Evolutionary conservation across 2,888 invertebrate species (phyloP), one percentile per base, ranked within the genome.

Genomic region (Cecidostiba fungosa): DNA sequence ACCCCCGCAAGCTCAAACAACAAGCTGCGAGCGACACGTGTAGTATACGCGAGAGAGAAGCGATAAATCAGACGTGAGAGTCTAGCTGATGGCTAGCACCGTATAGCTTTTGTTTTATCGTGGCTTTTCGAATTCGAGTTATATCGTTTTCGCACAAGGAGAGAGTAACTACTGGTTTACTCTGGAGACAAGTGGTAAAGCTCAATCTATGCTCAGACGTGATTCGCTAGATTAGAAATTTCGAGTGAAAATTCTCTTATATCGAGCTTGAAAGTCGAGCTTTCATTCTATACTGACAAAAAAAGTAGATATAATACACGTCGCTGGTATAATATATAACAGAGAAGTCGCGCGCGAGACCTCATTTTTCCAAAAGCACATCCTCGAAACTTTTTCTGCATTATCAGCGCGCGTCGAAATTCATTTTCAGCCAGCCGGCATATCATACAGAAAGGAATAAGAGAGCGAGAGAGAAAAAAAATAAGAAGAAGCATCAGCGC

Each of bases 71-170:
- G 77, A 26, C 19, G 74, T 12, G 14, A 26, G 50, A 72, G 23
- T 23, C 59, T 29, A 77, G 59, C 32, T n/a, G 16, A 50, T 29
- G 43, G 43, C 14, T 8, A 6, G 14, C 19, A 36, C 29, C 29
- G 78, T 32, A 84, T 84, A 80, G 83, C 86, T 86, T 69, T 80
- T 77, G 26, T 84, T 69, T 66, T 59, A 32, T n/a, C 39, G n/a
- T 29, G 50, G 76, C 83, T 85, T 77, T 81, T 73, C 73, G 50
- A 62, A 77, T 62, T 59, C n/a, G 8, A 59, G 54, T 19, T n/a
- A n/a, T n/a, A n/a, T 19, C n/a, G n/a, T n/a, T 8, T n/a, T 59
- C n/a, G 0, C 23, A 23, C 8, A 1, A 23, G 54, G 1, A 3
- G 19, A n/a, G 54, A 16, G 59, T 69, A 54, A 54, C 32, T 29